A percentile compares a stretch with the other conserved stretches of the same genome.
Evolutionary conservation across 2,113 vertebrate species (phyloP).

Genomic region (Pituophis catenifer): DNA sequence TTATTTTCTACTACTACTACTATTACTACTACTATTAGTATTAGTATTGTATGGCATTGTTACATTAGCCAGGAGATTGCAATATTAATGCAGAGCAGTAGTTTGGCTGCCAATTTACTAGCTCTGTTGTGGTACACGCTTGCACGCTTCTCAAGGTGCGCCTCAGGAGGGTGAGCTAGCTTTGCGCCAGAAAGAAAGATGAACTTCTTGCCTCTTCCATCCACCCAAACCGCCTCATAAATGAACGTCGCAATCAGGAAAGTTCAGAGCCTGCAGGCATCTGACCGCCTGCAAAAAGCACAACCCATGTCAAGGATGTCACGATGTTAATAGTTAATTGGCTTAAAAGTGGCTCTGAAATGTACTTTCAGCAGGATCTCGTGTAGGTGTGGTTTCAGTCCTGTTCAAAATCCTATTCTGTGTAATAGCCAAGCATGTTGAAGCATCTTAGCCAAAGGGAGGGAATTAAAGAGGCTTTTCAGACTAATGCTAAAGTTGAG

Average conservation of each 20-base stretch:
- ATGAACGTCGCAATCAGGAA: neutral
- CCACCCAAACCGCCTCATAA: neutral
- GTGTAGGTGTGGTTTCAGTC: neutral
- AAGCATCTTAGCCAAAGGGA: neutral
- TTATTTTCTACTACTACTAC: neutral
- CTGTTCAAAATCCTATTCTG: neutral
- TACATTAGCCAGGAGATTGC: neutral
- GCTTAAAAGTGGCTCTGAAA: constrained; percentile 9
- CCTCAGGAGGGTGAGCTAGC: neutral
- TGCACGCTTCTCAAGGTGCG: neutral
- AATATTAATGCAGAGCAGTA: neutral
- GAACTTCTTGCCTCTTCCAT: neutral
- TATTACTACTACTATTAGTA: too few relatives aligned
- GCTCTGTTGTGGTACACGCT: neutral
- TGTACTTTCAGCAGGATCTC: neutral
- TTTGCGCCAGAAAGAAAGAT: neutral
- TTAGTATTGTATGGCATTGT: neutral
- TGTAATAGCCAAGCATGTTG: neutral
- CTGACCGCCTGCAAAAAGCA: neutral
- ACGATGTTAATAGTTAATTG: neutral
- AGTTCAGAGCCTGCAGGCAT: neutral
- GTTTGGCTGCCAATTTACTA: neutral
- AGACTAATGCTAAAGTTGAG: neutral
- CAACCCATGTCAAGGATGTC: neutral
- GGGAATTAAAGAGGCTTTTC: neutral